Percentiles rank a stretch among this genome's conserved stretches.
Evolutionary conservation across 1,140 invertebrate genomes (phyloP).

Genomic region (Drosophila lini): DNA sequence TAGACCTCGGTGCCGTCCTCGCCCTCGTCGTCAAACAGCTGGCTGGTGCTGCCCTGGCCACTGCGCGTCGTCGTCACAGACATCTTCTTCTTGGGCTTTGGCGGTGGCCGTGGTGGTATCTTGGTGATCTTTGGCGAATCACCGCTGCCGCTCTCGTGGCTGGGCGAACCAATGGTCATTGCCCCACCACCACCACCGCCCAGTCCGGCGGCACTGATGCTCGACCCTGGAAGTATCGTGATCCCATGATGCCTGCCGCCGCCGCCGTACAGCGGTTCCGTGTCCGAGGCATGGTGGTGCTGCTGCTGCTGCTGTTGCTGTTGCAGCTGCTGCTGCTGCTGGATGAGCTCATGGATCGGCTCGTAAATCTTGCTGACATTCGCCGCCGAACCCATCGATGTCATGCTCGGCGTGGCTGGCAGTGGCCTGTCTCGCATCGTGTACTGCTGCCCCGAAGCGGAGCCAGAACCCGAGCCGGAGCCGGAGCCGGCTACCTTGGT

Average conservation of each 20-base stretch:
- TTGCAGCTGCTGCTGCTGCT: conserved; percentile 63
- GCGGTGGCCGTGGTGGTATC: conserved; percentile 91
- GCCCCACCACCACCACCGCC: conserved; percentile 39
- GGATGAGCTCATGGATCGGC: conserved; percentile 79
- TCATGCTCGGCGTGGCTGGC: conserved; percentile 86
- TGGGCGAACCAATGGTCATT: conserved; percentile 17
- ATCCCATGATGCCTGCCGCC: conserved; percentile 56
- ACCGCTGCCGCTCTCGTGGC: conserved; percentile 34
- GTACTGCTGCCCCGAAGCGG: conserved; percentile 83
- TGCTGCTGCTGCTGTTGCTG: conserved; percentile 45
- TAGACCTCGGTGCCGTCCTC: conserved; percentile 94
- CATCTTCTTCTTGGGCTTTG: conserved; percentile 91
- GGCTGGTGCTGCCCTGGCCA: conserved; percentile 86
- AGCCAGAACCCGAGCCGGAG: conserved; percentile 66
- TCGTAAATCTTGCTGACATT: conserved; percentile 76
- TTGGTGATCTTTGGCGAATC: conserved; percentile 86
- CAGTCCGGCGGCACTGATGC: conserved; percentile 38
- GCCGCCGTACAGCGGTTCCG: conserved; percentile 70
- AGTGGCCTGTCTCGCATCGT: conserved; percentile 86
- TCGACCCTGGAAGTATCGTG: conserved; percentile 67
- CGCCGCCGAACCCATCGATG: conserved; percentile 86
- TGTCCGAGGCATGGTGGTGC: conserved; percentile 58
- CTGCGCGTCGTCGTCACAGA: conserved; percentile 85
- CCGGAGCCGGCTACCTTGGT: conserved; percentile 86
- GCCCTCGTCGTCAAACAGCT: conserved; percentile 92